phyloP scores from a whole-genome alignment of 2,797 vertebrate species.

The Remorina albescens region DNA sequence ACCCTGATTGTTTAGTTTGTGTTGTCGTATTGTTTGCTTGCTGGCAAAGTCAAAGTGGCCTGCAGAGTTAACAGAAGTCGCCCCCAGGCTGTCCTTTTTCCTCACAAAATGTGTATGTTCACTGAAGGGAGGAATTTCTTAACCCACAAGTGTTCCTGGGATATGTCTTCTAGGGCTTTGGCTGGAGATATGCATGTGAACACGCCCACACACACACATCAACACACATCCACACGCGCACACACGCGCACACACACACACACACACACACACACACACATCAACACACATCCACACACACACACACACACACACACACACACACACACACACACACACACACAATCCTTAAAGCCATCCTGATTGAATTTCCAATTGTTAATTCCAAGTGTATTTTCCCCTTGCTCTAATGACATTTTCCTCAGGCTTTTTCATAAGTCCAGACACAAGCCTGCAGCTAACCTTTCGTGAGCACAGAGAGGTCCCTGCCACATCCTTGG shows the following conservation, averaged over 20 bases:
- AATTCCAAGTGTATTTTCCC: constrained; percentile 80
- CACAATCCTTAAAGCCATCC: constrained; percentile 66
- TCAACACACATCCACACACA: constrained; percentile 16
- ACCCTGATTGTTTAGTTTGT: constrained; percentile 48
- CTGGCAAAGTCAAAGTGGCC: constrained; percentile 59
- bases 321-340: constrained; percentile 6
- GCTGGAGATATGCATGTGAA: constrained; percentile 19
- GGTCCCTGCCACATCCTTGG: constrained; percentile 77
- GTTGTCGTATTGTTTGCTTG: constrained; percentile 51
- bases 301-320: constrained; percentile 1
- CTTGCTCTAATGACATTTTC: constrained; percentile 88
- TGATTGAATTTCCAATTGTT: constrained; percentile 80
- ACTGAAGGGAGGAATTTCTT: constrained; percentile 37
- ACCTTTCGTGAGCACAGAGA: constrained; percentile 82
- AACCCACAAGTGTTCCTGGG: constrained; percentile 26
- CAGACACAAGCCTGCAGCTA: constrained; percentile 83
- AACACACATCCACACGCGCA: constrained; percentile 1
- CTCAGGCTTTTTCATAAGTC: constrained; percentile 84
- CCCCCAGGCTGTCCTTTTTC: constrained; percentile 53
- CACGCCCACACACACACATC: constrained; percentile 1
- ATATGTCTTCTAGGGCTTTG: constrained; percentile 28
- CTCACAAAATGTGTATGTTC: constrained; percentile 29
- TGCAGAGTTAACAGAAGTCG: constrained; percentile 61
- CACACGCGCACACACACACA: background rate
- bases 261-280: constrained; percentile 3